A percentile compares a stretch with the other conserved stretches of the same genome.
Conservation (phyloP, 1,140 invertebrate genomes). For the Drosophila punjabiensis region DNA sequence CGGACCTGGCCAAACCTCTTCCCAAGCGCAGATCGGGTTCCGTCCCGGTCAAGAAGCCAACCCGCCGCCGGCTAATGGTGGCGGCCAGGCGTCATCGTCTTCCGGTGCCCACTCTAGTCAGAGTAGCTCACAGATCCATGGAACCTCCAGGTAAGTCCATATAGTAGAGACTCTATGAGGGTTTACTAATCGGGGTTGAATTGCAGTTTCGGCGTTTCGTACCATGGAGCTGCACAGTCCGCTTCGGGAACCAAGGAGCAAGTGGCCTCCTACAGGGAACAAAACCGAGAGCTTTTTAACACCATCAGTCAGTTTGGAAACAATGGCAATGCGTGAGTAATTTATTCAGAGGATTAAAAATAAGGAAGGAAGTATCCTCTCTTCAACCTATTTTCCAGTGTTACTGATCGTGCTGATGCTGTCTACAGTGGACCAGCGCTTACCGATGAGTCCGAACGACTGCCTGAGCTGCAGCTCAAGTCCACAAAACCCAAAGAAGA, state of each 20-base stretch:
- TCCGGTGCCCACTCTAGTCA: conserved; percentile 90
- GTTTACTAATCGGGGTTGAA: neutral
- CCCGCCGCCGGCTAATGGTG: conserved; percentile 87
- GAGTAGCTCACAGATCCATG: conserved; percentile 90
- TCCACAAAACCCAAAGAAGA: conserved; percentile 72
- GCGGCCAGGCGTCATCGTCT: conserved; percentile 91
- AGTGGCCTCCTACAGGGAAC: conserved; percentile 85
- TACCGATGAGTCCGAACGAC: conserved; percentile 72
- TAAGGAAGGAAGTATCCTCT: neutral
- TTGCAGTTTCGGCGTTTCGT: conserved; percentile 90
- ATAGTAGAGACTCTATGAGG: conserved; percentile 27
- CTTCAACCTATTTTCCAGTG: conserved; percentile 38
- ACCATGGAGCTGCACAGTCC: conserved; percentile 92
- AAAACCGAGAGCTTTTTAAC: conserved; percentile 84
- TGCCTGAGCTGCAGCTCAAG: conserved; percentile 72
- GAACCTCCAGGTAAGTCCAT: conserved; percentile 88
- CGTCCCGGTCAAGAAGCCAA: conserved; percentile 88
- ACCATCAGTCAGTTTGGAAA: conserved; percentile 84
- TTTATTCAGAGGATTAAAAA: neutral
- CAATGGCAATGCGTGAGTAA: conserved; percentile 66
- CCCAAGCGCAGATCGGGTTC: conserved; percentile 94
- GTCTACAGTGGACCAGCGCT: conserved; percentile 70
- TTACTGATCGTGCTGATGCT: conserved; percentile 80
- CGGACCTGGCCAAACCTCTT: conserved; percentile 92
- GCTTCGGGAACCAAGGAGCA: conserved; percentile 89